Evolutionary conservation across 1,140 invertebrate genomes (phyloP).

Genomic region (Pseudomyrmex flavicornis): DNA sequence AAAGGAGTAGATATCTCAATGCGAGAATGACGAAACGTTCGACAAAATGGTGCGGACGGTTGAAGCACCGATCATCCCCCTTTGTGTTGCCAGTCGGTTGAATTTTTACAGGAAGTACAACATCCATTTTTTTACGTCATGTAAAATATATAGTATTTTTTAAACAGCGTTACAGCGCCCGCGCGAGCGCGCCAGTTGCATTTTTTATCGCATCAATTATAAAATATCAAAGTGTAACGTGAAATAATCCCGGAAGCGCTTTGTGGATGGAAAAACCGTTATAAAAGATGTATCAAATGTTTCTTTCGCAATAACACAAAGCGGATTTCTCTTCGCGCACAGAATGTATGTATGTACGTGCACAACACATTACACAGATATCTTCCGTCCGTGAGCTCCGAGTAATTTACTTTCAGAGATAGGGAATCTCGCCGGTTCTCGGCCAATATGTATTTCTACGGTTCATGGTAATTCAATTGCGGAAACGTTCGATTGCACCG

Average conservation of each 20-base stretch:
- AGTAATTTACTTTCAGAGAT: constrained; percentile 51
- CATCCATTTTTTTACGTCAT: background rate
- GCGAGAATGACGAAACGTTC: constrained; percentile 11
- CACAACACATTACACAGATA: background rate
- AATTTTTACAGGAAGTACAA: background rate
- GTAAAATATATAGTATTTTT: background rate
- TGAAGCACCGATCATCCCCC: background rate
- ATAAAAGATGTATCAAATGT: constrained; percentile 22
- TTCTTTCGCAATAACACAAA: background rate
- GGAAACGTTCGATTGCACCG: constrained; percentile 40
- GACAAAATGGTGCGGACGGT: background rate
- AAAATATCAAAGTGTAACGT: background rate
- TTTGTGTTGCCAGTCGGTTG: background rate
- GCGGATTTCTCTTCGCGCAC: background rate
- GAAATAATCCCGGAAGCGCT: constrained; percentile 3
- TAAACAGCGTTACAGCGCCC: too few relatives aligned
- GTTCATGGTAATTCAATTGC: constrained; percentile 46
- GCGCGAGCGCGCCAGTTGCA: too few relatives aligned
- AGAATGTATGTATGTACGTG: background rate
- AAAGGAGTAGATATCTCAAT: constrained; percentile 23
- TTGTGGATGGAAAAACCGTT: background rate
- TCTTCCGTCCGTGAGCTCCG: background rate
- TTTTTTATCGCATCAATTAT: constrained; percentile 29
- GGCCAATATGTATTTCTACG: constrained; percentile 53
- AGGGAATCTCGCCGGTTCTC: constrained; percentile 29